Percentiles rank a stretch among this genome's conserved stretches.
Evolutionary conservation across 2,888 invertebrate species (phyloP).

Genomic region (Odontothrips loti): DNA sequence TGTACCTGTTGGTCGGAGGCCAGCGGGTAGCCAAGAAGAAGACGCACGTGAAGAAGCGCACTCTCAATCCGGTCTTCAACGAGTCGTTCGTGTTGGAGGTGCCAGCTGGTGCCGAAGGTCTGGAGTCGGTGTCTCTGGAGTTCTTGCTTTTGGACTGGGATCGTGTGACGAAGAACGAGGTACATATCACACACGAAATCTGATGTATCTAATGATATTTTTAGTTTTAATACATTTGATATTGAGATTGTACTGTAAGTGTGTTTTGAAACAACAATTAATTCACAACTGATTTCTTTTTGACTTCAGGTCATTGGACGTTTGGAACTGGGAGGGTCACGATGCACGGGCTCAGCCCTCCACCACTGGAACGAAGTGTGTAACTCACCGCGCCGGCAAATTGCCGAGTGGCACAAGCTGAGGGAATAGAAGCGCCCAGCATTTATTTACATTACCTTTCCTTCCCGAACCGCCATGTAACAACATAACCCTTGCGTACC

Average conservation of each 20-base stretch:
- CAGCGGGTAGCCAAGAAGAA: conserved; percentile 98
- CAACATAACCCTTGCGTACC: conserved; percentile 9
- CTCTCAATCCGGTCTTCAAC: conserved; percentile 97
- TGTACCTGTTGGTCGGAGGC: conserved; percentile 94
- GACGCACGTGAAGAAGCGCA: conserved; percentile 97
- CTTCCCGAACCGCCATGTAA: neutral
- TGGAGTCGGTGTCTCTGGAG: conserved; percentile 80
- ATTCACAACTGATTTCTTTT: too few species aligned
- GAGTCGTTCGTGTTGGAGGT: conserved; percentile 98
- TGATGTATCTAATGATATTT: neutral
- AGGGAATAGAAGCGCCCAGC: conserved; percentile 62
- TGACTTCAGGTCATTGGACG: conserved; percentile 91
- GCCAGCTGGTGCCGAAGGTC: conserved; percentile 70
- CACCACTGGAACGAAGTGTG: conserved; percentile 98
- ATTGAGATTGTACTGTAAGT: too few species aligned
- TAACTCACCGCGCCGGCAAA: conserved; percentile 93
- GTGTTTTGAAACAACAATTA: too few species aligned
- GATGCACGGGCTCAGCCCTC: conserved; percentile 73
- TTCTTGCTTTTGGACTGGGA: conserved; percentile 94
- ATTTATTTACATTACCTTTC: neutral
- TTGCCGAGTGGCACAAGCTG: conserved; percentile 99
- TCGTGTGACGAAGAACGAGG: conserved; percentile 97
- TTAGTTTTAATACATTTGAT: neutral
- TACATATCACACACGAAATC: conserved; percentile 44
- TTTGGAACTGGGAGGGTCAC: conserved; percentile 82